Percentiles rank a stretch among this genome's conserved stretches.
phyloP scores from a whole-genome alignment of 2,797 vertebrate genomes.

The Melanotaenia boesemani region DNA sequence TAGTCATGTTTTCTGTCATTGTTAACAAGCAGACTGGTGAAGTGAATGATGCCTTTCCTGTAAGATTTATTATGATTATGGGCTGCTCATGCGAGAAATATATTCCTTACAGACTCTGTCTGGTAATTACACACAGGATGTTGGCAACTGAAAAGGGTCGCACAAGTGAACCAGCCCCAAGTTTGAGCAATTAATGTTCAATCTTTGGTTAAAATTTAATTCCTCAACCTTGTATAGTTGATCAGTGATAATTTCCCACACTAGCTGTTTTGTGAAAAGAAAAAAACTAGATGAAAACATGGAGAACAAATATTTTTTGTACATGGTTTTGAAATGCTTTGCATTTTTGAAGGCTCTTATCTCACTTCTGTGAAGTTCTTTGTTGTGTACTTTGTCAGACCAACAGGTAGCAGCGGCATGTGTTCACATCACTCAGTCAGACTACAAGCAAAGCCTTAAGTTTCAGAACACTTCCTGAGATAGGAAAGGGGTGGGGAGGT shows the following conservation, averaged over 20 bases:
- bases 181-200: conserved; percentile 10
- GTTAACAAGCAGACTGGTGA: conserved; percentile 38
- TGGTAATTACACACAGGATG: conserved; percentile 62
- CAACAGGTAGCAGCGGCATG: conserved; percentile 71
- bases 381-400: conserved; percentile 46
- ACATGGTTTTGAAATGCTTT: neutral
- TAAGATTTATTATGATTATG: conserved; percentile 69
- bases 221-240: conserved; percentile 6
- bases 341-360: neutral
- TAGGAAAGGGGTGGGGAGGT: conserved; percentile 45
- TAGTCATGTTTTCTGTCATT: conserved; percentile 18
- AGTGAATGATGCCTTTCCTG: conserved; percentile 49
- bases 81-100: conserved; percentile 33
- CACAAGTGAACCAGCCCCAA: conserved; percentile 34
- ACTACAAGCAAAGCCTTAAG: conserved; percentile 41
- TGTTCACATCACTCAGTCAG: conserved; percentile 59
- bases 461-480: conserved; percentile 23
- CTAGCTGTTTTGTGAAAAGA: too few species aligned
- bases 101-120: conserved; percentile 47
- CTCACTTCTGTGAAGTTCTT: conserved; percentile 17
- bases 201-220: conserved; percentile 13
- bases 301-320: neutral
- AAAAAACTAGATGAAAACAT: conserved; percentile 7
- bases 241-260: neutral
- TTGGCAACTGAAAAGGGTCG: conserved; percentile 36